phyloP scores from a whole-genome alignment of 2,888 invertebrate species.

The Rambutsinella grinnellia region DNA sequence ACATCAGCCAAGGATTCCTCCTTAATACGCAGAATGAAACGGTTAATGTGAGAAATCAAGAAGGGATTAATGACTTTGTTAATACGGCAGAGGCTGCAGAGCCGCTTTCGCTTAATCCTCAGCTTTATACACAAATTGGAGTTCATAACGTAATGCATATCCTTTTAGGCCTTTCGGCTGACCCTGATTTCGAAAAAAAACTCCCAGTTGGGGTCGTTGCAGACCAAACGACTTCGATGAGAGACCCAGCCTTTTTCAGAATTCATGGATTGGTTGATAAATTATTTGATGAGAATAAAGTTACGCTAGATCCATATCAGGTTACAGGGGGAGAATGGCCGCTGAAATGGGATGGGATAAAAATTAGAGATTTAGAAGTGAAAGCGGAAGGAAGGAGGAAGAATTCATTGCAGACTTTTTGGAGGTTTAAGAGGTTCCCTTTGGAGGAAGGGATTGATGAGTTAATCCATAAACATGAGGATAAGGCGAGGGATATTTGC shows the following conservation, averaged over 20 bases:
- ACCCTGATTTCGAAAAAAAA: conserved; percentile 18
- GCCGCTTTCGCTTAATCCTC: background rate
- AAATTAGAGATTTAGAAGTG: conserved; percentile 18
- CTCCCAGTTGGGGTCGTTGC: conserved; percentile 73
- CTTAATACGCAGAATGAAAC: background rate
- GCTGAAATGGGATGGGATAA: conserved; percentile 43
- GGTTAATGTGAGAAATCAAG: background rate
- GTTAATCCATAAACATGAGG: conserved; percentile 30
- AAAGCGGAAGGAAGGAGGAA: background rate
- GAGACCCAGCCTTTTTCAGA: conserved; percentile 86
- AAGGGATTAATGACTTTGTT: background rate
- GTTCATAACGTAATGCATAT: conserved; percentile 52
- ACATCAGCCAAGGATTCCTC: background rate
- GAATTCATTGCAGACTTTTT: conserved; percentile 48
- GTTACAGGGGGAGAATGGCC: conserved; percentile 50
- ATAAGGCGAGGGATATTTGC: conserved; percentile 43
- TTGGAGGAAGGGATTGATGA: conserved; percentile 40
- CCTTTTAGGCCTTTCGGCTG: conserved; percentile 32
- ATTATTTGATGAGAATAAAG: conserved; percentile 82
- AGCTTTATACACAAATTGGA: conserved; percentile 68
- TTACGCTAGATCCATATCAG: conserved; percentile 77
- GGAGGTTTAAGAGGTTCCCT: conserved; percentile 20
- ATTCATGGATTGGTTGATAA: conserved; percentile 86
- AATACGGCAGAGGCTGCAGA: background rate
- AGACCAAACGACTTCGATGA: conserved; percentile 86